A percentile compares a stretch with the other conserved stretches of the same genome.
Conservation (phyloP, 2,113 vertebrate species). For the Bos indicus region DNA sequence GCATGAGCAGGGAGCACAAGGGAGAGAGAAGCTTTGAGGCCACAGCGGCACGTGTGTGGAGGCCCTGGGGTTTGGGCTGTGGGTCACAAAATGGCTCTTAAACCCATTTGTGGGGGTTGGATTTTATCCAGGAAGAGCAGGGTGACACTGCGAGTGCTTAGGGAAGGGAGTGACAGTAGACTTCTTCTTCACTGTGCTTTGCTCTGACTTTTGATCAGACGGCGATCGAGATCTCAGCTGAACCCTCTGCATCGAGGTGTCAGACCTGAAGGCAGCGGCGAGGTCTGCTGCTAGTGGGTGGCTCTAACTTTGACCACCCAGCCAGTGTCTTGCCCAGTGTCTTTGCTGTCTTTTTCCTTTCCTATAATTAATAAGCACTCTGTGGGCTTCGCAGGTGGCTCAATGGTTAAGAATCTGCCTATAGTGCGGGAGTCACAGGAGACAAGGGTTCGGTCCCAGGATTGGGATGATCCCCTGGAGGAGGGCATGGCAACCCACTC, state of each 20-base stretch:
- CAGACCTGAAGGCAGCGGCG: neutral
- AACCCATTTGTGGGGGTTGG: neutral
- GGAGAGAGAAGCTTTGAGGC: neutral
- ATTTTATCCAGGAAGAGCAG: neutral
- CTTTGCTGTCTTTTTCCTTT: neutral
- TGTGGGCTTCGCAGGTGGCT: neutral
- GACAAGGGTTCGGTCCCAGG: neutral
- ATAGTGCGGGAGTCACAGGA: neutral
- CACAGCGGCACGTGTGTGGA: neutral
- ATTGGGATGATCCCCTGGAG: neutral
- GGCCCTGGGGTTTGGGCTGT: neutral
- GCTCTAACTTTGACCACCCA: neutral
- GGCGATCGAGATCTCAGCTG: neutral
- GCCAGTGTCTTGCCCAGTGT: neutral
- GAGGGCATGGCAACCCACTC: neutral
- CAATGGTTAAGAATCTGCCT: neutral
- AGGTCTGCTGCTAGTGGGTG: neutral
- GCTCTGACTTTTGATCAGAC: neutral
- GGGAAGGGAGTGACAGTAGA: neutral
- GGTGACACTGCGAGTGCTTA: neutral
- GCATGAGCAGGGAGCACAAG: neutral
- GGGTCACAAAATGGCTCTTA: neutral
- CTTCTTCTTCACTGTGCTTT: neutral
- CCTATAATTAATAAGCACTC: neutral
- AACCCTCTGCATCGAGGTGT: neutral